Conservation (phyloP, 1,140 invertebrate genomes). For the Heliconius eleuchia region DNA sequence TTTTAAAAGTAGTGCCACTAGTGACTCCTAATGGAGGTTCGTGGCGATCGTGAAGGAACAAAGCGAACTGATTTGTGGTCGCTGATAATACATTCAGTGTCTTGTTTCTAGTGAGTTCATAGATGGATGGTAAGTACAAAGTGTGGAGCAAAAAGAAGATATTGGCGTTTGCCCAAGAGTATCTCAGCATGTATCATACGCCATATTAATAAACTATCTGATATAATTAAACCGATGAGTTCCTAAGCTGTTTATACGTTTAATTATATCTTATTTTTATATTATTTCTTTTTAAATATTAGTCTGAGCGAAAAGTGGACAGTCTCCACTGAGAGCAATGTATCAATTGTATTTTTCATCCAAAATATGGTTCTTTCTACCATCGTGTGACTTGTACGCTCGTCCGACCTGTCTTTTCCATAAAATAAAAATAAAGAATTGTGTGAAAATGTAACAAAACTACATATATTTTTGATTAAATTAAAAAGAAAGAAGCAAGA, state of each 20-base stretch:
- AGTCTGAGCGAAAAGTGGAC: too few species aligned
- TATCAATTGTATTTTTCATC: too few species aligned
- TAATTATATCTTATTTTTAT: background rate
- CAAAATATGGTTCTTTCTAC: too few species aligned
- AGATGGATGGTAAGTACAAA: constrained; percentile 52
- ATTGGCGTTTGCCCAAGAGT: constrained; percentile 72
- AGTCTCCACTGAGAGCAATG: too few species aligned
- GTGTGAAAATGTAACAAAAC: too few species aligned
- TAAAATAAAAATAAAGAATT: too few species aligned
- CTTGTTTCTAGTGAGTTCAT: constrained; percentile 64
- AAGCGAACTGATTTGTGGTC: constrained; percentile 76
- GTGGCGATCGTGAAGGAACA: constrained; percentile 67
- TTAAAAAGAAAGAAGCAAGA: too few species aligned
- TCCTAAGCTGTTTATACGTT: background rate
- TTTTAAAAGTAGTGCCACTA: background rate
- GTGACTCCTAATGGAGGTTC: background rate
- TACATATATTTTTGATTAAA: too few species aligned
- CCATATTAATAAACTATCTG: constrained; percentile 76
- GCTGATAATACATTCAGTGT: constrained; percentile 60
- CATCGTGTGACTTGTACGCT: too few species aligned
- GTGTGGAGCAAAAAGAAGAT: constrained; percentile 67
- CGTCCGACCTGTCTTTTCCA: too few species aligned
- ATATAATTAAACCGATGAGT: constrained; percentile 50
- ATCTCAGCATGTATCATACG: constrained; percentile 68
- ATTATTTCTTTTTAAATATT: background rate